A percentile compares a stretch with the other conserved stretches of the same genome.
These are phyloP conservation scores for Pao palembangensis DNA, from an alignment of 2,113 vertebrate species.

Conservation along the genomic window DNA sequence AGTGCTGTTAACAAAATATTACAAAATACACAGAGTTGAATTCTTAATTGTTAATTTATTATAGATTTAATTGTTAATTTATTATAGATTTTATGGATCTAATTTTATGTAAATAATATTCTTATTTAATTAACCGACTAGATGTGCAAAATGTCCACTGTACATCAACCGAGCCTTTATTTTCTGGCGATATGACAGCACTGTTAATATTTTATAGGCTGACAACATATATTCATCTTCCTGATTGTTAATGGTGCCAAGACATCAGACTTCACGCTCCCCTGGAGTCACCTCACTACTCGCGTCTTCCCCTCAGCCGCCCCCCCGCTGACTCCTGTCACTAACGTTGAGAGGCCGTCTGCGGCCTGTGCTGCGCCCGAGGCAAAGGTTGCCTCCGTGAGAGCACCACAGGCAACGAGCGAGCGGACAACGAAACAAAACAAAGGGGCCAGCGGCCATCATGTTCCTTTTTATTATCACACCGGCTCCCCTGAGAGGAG, in stretches of 20 bases:
- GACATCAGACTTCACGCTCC: slow-evolving; percentile 1
- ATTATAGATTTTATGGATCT: not conserved
- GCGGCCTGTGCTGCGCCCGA: not conserved
- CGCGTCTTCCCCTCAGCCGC: not conserved
- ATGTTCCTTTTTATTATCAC: not conserved
- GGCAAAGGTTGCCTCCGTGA: not conserved
- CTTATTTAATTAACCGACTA: not conserved
- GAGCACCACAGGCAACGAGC: slow-evolving; percentile 12
- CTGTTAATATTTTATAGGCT: not conserved
- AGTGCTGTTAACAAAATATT: not conserved
- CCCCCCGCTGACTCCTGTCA: slow-evolving; percentile 7
- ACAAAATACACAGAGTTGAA: not conserved
- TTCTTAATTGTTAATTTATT: not conserved
- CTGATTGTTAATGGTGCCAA: not conserved
- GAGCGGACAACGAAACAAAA: not conserved
- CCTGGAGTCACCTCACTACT: slow-evolving; percentile 6
- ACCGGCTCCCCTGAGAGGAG: not conserved
- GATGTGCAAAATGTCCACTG: not conserved
- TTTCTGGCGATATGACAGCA: not conserved
- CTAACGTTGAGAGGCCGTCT: slow-evolving; percentile 7
- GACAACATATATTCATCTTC: slow-evolving; percentile 8
- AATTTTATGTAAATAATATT: not conserved
- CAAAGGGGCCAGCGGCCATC: not conserved
- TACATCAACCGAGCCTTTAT: not conserved
- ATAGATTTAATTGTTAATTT: not conserved